A percentile compares a stretch with the other conserved stretches of the same genome.
Conservation (phyloP, 2,797 vertebrate genomes). For the Sibirionetta formosa region DNA sequence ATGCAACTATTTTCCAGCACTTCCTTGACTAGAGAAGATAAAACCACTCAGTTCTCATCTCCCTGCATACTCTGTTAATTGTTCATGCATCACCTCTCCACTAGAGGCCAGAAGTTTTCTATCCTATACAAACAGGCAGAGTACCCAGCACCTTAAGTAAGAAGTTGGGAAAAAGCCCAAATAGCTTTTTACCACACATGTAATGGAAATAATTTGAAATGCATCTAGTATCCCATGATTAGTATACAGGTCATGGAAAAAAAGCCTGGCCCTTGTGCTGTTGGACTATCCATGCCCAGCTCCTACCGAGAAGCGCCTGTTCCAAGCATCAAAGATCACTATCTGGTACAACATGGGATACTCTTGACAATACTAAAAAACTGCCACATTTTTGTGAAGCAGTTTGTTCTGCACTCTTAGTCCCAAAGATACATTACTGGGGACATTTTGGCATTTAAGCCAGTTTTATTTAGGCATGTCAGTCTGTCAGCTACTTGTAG, state of each 20-base stretch:
- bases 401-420: not conserved
- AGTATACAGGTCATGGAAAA: not conserved
- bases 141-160: not conserved
- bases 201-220: not conserved
- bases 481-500: not conserved
- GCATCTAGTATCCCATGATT: not conserved
- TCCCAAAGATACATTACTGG: not conserved
- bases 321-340: not conserved
- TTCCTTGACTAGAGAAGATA: not conserved
- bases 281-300: not conserved
- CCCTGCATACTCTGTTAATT: not conserved
- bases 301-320: not conserved
- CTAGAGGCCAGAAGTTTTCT: constrained; percentile 41
- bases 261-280: fast-evolving
- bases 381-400: not conserved
- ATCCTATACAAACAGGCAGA: not conserved
- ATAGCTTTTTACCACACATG: not conserved
- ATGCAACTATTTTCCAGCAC: not conserved
- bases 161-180: not conserved
- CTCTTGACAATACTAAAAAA: not conserved
- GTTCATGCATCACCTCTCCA: not conserved
- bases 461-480: not conserved
- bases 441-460: not conserved
- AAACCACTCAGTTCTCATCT: not conserved
- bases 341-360: fast-evolving